These are phyloP conservation scores for Propsilocerus akamusi DNA, from an alignment of 1,140 invertebrate species.

Conservation along the genomic window DNA sequence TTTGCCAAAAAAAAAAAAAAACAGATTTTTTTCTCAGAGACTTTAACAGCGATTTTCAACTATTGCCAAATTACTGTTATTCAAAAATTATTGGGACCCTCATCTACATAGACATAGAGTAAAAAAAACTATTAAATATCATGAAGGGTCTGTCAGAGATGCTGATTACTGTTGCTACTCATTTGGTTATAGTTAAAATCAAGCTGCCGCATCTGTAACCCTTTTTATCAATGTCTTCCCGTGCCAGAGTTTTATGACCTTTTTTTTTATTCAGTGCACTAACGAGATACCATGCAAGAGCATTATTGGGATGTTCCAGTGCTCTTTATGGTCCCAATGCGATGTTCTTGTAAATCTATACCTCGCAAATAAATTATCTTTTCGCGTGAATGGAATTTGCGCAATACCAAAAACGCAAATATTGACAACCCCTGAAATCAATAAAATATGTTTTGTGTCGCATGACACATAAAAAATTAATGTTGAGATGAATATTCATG, in stretches of 20 bases:
- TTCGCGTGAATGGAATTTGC: background rate
- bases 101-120: conserved; percentile 1
- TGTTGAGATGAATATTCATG: conserved; percentile 2
- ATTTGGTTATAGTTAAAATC: background rate
- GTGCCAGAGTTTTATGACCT: background rate
- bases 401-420: background rate
- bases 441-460: background rate
- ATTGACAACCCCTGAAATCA: conserved; percentile 1
- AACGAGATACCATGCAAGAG: background rate
- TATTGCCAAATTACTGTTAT: background rate
- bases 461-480: conserved; percentile 1
- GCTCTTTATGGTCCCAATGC: background rate
- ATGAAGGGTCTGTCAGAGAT: background rate
- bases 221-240: no score
- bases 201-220: background rate
- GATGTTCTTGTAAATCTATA: conserved; percentile 1
- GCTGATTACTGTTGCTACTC: conserved; percentile 1
- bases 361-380: conserved; percentile 2
- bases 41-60: background rate
- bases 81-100: background rate
- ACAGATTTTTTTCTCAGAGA: no score
- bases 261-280: background rate
- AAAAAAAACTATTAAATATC: background rate
- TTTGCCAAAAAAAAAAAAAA: no score
- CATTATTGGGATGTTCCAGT: background rate